Conservation (phyloP, 2,113 vertebrate species). For the Promerops cafer region DNA sequence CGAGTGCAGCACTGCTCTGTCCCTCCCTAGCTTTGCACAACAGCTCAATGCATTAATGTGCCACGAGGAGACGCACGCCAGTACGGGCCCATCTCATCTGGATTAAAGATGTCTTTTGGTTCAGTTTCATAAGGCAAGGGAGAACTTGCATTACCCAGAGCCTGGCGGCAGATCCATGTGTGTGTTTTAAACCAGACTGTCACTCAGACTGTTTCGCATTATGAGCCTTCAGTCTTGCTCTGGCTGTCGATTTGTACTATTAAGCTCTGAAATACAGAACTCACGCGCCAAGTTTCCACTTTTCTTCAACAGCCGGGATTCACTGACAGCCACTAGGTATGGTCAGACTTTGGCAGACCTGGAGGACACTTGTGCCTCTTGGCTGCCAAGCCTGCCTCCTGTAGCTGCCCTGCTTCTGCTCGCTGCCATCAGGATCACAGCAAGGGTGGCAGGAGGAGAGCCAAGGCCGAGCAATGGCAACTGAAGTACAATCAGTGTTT, state of each 20-base stretch:
- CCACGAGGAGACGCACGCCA: background rate
- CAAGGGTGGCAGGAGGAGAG: background rate
- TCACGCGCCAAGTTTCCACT: constrained; percentile 3
- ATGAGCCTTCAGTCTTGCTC: background rate
- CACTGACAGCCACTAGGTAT: background rate
- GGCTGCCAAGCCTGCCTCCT: background rate
- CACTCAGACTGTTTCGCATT: constrained; percentile 10
- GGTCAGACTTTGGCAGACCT: background rate
- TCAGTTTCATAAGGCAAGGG: constrained; percentile 20
- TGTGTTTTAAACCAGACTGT: constrained; percentile 38
- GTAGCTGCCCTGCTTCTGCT: rapidly evolving
- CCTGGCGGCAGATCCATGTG: background rate
- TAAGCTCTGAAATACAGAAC: background rate
- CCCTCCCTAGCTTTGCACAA: background rate
- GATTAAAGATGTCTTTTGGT: constrained; percentile 52
- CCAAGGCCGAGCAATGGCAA: rapidly evolving
- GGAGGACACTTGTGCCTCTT: background rate
- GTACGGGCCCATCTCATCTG: constrained; percentile 9
- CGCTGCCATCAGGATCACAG: background rate
- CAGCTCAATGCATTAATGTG: background rate
- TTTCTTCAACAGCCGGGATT: background rate
- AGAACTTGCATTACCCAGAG: constrained; percentile 57
- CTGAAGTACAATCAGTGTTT: background rate
- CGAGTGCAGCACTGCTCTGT: background rate
- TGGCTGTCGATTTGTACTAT: background rate